phyloP scores from a whole-genome alignment of 2,113 vertebrate genomes.

The Hyla sarda region DNA sequence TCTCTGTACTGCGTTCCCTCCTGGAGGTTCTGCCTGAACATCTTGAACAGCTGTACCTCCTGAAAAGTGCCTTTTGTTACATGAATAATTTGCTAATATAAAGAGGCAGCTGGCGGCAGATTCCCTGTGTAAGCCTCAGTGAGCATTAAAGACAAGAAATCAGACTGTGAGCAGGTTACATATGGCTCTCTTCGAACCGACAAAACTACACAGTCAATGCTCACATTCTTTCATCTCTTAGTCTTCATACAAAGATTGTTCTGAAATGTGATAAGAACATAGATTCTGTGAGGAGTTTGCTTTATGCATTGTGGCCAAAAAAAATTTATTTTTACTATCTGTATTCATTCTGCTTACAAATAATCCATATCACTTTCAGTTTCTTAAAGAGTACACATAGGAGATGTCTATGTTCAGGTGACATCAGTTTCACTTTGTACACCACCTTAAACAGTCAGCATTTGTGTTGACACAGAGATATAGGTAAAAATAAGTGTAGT shows the following conservation, averaged over 20 bases:
- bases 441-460: background rate
- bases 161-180: conserved; percentile 45
- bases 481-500: no score
- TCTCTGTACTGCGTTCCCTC: conserved; percentile 25
- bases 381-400: background rate
- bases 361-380: background rate
- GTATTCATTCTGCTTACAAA: background rate
- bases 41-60: conserved; percentile 57
- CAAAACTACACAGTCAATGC: conserved; percentile 35
- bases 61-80: conserved; percentile 57
- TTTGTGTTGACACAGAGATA: background rate
- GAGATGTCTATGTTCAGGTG: background rate
- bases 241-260: conserved; percentile 4
- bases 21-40: conserved; percentile 52
- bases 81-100: conserved; percentile 57
- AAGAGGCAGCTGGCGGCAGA: conserved; percentile 54
- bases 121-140: conserved; percentile 51
- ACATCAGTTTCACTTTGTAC: background rate
- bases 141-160: conserved; percentile 56
- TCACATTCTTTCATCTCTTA: conserved; percentile 20
- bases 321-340: background rate
- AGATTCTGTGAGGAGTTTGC: background rate
- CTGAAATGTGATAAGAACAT: background rate
- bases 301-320: background rate
- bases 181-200: conserved; percentile 52